Evolutionary conservation across 2,888 invertebrate species (phyloP), one percentile per base, ranked within the genome.

Genomic region (Tuta absoluta): DNA sequence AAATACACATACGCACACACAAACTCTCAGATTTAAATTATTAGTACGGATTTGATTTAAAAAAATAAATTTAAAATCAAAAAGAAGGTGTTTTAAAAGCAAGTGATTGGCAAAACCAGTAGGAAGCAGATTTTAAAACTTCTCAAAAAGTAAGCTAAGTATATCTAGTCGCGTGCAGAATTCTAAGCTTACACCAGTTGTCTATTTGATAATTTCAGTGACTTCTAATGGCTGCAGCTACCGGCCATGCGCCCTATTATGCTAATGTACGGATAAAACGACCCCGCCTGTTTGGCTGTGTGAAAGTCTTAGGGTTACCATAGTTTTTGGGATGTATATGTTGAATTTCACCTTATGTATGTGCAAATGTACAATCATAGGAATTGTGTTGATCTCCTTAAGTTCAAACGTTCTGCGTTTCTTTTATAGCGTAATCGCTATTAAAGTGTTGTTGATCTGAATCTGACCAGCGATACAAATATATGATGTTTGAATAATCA

Each of bases 191-290:
- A 19, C 57, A 48, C 51, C 24, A 19, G 48, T 45, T 38, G 51
- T 37, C 56, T 51, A 14, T 49, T 17, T n/a, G 38, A 58, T 65
- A 63, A 67, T 65, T 61, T 67, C 65, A 63, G 45, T 37, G 37
- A 57, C 59, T 41, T 33, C 28, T 56, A 56, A 56, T 56, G 28
- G 56, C 24, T 56, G n/a, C 8, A 8, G 56, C 33, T 28, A 24
- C 23, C 24, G 5, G 24, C 56, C 33, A 56, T 63, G 48, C 61
- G 51, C 23, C 14, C 7, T 48, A 49, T 45, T 61, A 49, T 49
- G 49, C 48, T 21, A 59, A 59, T 59, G 19, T 41, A 41, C 23
- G 38, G 21, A 59, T 38, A 21, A 41, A 59, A 19, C 59, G 37
- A 56, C 56, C 28, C 41, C 23, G 59, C 21, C 41, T 21, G 38